Evolutionary conservation across 2,888 invertebrate species (phyloP), one percentile per base, ranked within the genome.

Genomic region (Onthophagus sagittarius): DNA sequence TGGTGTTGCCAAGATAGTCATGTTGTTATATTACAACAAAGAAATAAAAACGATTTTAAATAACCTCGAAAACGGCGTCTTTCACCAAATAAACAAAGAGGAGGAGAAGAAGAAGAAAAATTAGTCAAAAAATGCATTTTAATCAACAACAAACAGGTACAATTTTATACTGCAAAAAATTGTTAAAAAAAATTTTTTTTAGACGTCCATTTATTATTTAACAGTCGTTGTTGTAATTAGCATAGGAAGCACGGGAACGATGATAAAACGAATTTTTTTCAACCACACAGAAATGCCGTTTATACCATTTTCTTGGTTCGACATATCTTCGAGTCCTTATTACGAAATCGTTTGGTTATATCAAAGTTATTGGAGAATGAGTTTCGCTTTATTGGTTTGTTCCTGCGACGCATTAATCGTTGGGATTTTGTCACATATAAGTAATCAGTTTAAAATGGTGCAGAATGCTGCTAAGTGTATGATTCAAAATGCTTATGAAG

Each of bases 291-390:
- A 74, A 33, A 72, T 71, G 69, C 74, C 74, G 2, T 74, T 63
- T 63, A 71, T 71, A 14, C 72, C 74, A 9, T 74, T 74, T 15
- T 74, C 74, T 5, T 74, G 72, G 71, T 74, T 74, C 62, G 63
- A 72, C 14, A 53, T 62, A 31, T 63, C 64, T 9, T 15, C 14
- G 4, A 74, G 74, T 31, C 74, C 74, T 3, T 71, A 15, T 33
- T 74, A 70, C 15, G 74, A 74, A 69, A 72, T 74, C 14, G 62
- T 74, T 13, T 74, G 74, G 63, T 71, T 72, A 15, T 74, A 74
- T 33, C 74, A 74, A 39, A 63, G 71, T 5, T 70, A 14, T 62
- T 74, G 74, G 74, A 72, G 74, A 39, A 33, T 11, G 5, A 14
- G 71, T 11, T 74, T 70, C n/a, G 74, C 74, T 11, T 39, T 74